phyloP scores from a whole-genome alignment of 2,113 vertebrate genomes.

The Collichthys lucidus region DNA sequence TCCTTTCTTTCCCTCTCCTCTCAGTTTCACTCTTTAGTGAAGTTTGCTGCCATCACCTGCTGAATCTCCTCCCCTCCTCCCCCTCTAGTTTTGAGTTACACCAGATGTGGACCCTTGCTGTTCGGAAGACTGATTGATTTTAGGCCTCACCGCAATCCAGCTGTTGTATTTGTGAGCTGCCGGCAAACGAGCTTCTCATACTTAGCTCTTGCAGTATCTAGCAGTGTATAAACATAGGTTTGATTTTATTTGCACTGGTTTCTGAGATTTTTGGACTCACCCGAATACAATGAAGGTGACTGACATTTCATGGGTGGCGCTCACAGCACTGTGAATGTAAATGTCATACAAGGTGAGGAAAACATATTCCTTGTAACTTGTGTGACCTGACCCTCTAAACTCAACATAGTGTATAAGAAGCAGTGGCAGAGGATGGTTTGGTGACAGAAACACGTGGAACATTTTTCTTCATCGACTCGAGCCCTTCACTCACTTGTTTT shows the following conservation, averaged over 20 bases:
- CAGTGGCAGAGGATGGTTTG: constrained; percentile 6
- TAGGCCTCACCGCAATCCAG: constrained; percentile 86
- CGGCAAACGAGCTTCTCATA: constrained; percentile 31
- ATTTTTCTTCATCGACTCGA: constrained; percentile 61
- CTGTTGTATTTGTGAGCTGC: constrained; percentile 84
- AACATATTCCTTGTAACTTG: not conserved
- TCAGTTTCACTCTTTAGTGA: constrained; percentile 49
- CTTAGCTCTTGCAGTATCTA: not conserved
- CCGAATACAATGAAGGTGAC: not conserved
- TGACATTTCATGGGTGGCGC: not conserved
- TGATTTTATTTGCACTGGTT: not conserved
- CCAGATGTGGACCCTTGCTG: constrained; percentile 91
- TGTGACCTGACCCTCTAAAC: constrained; percentile 13
- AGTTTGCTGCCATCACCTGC: constrained; percentile 89
- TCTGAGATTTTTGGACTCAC: not conserved
- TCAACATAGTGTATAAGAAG: not conserved
- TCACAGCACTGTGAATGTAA: not conserved
- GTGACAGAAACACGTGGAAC: constrained; percentile 50
- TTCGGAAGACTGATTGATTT: constrained; percentile 92
- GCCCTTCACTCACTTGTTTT: constrained; percentile 14
- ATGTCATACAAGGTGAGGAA: not conserved
- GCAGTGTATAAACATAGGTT: not conserved
- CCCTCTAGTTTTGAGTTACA: constrained; percentile 84
- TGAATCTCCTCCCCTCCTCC: constrained; percentile 81
- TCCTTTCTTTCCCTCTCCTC: not conserved